Percentiles rank a stretch among this genome's conserved stretches.
Evolutionary conservation across 2,113 vertebrate species (phyloP).

Genomic region (Grus americana): DNA sequence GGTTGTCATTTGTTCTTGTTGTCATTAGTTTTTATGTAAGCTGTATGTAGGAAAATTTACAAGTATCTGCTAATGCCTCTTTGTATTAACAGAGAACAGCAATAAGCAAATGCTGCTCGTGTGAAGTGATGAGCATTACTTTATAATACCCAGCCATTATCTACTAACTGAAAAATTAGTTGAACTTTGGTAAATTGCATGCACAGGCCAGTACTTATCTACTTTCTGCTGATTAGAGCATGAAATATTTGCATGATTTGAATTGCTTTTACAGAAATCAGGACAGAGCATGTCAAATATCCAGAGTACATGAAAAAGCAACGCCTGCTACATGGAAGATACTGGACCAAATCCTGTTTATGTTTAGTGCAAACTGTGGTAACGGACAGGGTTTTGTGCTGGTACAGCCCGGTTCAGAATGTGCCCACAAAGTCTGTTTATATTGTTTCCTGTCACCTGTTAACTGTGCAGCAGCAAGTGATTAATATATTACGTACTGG

Average conservation of each 20-base stretch:
- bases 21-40: conserved; percentile 65
- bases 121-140: conserved; percentile 63
- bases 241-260: conserved; percentile 56
- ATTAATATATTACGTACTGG: conserved; percentile 29
- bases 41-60: conserved; percentile 62
- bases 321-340: neutral
- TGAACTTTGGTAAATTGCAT: conserved; percentile 61
- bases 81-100: conserved; percentile 56
- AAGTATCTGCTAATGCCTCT: conserved; percentile 68
- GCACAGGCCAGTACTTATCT: conserved; percentile 47
- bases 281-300: conserved; percentile 40
- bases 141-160: conserved; percentile 62
- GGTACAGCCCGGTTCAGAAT: neutral
- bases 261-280: conserved; percentile 56
- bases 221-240: conserved; percentile 59
- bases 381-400: neutral
- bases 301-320: neutral
- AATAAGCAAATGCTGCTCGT: conserved; percentile 48
- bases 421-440: neutral
- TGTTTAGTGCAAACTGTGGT: neutral
- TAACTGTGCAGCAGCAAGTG: neutral
- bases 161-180: conserved; percentile 67
- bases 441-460: conserved; percentile 8
- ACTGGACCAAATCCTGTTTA: neutral
- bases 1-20: conserved; percentile 45